phyloP scores from a whole-genome alignment of 2,113 vertebrate genomes.

The Felis chaus region DNA sequence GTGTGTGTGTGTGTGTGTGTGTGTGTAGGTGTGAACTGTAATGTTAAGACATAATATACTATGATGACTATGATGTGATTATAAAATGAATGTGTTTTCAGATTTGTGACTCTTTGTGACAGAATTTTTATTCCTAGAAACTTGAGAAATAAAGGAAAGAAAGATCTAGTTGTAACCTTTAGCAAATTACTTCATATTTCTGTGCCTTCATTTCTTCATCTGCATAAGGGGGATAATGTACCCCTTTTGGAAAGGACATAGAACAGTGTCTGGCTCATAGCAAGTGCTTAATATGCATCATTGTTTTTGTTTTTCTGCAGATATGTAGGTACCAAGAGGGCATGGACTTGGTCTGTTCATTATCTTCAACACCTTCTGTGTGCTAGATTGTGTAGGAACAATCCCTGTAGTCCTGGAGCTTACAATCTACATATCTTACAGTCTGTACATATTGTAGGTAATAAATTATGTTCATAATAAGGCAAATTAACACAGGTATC shows the following conservation, averaged over 20 bases:
- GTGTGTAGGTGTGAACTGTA: neutral
- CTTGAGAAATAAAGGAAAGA: conserved; percentile 15
- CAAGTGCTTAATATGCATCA: neutral
- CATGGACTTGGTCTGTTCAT: neutral
- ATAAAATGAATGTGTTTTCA: conserved; percentile 3
- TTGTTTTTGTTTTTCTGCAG: conserved; percentile 15
- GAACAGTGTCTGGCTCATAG: neutral
- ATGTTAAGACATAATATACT: conserved; percentile 9
- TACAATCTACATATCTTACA: neutral
- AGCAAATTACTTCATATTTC: conserved; percentile 23
- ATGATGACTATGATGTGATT: neutral
- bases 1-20: neutral
- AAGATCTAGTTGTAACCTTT: neutral
- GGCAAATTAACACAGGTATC: neutral
- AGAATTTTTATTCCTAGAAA: conserved; percentile 45
- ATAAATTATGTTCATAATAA: conserved; percentile 27
- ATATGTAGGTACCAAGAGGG: neutral
- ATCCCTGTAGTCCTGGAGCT: neutral
- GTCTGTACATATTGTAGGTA: neutral
- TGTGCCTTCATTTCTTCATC: conserved; percentile 18
- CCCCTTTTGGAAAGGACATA: conserved; percentile 24
- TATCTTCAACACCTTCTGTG: neutral
- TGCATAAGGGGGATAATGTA: neutral
- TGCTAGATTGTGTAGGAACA: neutral
- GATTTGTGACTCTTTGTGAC: neutral